Evolutionary conservation across 2,888 invertebrate species (phyloP).

Genomic region (Caenorhabditis doughertyi): DNA sequence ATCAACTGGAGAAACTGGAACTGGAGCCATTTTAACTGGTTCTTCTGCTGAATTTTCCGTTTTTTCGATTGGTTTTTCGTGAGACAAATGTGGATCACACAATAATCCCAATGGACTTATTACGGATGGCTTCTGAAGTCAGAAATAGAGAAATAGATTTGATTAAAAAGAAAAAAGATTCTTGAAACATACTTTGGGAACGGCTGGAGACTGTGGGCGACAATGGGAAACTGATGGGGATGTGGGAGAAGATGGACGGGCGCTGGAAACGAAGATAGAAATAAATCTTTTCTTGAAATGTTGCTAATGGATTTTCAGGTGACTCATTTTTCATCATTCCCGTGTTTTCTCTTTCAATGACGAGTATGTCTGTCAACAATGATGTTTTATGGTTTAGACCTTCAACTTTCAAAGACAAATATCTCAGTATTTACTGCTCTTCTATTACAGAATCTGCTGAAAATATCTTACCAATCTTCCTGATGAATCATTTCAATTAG

Average conservation of each 20-base stretch:
- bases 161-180: not conserved
- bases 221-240: slow-evolving; percentile 8
- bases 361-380: not conserved
- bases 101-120: slow-evolving; percentile 69
- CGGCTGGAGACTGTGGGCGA: slow-evolving; percentile 60
- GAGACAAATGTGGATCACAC: slow-evolving; percentile 66
- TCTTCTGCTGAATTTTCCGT: not conserved
- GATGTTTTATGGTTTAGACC: not conserved
- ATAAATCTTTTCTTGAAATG: not conserved
- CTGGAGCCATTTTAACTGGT: slow-evolving; percentile 10
- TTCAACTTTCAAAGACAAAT: too few species aligned
- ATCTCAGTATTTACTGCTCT: too few species aligned
- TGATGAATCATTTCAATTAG: slow-evolving; percentile 68
- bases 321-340: slow-evolving; percentile 4
- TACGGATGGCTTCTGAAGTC: slow-evolving; percentile 65
- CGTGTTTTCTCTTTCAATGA: not conserved
- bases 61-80: slow-evolving; percentile 39
- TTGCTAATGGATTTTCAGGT: slow-evolving; percentile 15
- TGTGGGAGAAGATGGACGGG: slow-evolving; percentile 36
- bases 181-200: slow-evolving; percentile 47
- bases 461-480: slow-evolving; percentile 57
- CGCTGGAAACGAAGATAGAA: slow-evolving; percentile 16
- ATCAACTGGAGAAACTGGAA: slow-evolving; percentile 37
- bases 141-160: too few species aligned
- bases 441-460: not conserved